Base-by-base conservation (phyloP, 2,888 invertebrate genomes). In the Chrysina gloriosa region DNA sequence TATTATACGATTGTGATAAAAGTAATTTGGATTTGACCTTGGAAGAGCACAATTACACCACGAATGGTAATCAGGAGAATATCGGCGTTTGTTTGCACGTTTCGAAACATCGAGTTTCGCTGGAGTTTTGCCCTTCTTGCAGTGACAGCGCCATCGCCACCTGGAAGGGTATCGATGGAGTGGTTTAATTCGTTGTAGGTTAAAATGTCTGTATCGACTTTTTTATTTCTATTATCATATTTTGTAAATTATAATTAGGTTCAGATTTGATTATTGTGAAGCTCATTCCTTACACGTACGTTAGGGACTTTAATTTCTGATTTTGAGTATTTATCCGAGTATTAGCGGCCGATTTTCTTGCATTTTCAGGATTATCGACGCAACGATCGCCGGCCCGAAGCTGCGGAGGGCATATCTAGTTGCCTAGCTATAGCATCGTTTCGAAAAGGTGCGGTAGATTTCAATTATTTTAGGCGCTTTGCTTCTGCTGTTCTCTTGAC, bases 1-100 rank as follows among this genome's bases (percentile, higher is more conserved):
- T 7, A 11, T 27, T 11, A 63, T 25, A 50, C 9, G 5, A 21
- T 14, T 23, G 14, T 21, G 29, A 9, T 11, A 27, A 42, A 16
- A 48, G 34, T 29, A 14, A 48, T 34, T 47, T 9, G 3, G n/a
- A 19, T 45, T 29, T 16, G 16, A 9, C 64, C 5, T 69, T 71
- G 27, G 64, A 73, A 52, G 81, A 81, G 69, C 81, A 81, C 68
- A 79, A 76, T 75, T 81, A 81, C 68, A 78, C 76, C 6, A 63
- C 36, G 9, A 54, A 36, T 14, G 23, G 23, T 58, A 76, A 74
- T 34, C 71, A 80, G 6, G 80, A 82, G 9, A 82, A 84, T 73
- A 82, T 83, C 54, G 88, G 88, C 11, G 84, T 89, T 14, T 89
- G 88, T 75, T 79, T 89, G 9, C 88, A 89, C 74, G 84, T 88